phyloP scores from a whole-genome alignment of 2,888 invertebrate genomes.

The Dasypogon diadema region DNA sequence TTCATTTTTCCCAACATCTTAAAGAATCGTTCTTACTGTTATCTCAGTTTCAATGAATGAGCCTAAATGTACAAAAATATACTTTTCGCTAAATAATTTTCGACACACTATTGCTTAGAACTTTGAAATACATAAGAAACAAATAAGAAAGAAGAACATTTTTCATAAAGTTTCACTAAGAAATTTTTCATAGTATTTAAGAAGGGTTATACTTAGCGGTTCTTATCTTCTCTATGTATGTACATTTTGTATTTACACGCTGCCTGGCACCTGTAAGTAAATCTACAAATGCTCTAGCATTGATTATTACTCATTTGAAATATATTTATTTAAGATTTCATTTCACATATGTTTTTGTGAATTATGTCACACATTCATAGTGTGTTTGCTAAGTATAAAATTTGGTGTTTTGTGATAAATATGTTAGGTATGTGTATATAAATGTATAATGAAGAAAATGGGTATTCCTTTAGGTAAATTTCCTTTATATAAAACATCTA shows the following conservation, averaged over 20 bases:
- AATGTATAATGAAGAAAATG: neutral
- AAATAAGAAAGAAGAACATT: too few relatives aligned
- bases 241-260: neutral
- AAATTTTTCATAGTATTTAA: neutral
- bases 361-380: neutral
- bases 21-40: slow-evolving; percentile 24
- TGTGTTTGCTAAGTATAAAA: neutral
- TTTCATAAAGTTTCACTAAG: too few relatives aligned
- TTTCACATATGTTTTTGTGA: neutral
- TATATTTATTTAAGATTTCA: neutral
- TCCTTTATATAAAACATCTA: neutral
- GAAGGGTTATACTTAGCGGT: neutral
- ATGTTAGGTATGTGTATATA: neutral
- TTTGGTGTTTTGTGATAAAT: neutral
- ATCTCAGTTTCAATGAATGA: slow-evolving; percentile 17
- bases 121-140: slow-evolving; percentile 12
- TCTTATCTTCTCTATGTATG: neutral
- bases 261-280: neutral
- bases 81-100: slow-evolving; percentile 2
- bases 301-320: too few relatives aligned
- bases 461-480: neutral
- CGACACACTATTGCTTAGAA: neutral
- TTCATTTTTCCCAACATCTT: neutral
- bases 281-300: neutral
- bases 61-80: slow-evolving; percentile 27